Evolutionary conservation across 1,140 invertebrate genomes (phyloP), one percentile per base, ranked within the genome.

Genomic region (Ceratosolen solmsi): DNA sequence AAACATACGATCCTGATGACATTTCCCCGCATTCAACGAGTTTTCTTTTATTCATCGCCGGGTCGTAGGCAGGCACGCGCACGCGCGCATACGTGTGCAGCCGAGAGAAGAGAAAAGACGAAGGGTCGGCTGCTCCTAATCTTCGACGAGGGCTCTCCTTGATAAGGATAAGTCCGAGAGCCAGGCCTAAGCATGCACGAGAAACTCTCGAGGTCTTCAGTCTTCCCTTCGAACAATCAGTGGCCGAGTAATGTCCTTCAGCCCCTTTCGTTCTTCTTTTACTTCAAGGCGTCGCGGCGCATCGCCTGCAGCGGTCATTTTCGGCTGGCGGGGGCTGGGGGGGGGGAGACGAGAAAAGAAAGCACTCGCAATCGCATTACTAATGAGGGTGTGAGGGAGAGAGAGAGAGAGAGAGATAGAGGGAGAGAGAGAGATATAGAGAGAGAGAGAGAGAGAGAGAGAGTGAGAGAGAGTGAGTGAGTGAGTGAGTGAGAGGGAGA

Each of bases 331-430:
- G n/a, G n/a, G n/a, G n/a, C n/a, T n/a, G n/a, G n/a, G n/a, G n/a
- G n/a, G n/a, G n/a, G n/a, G n/a, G 33, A 30, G 58, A 38, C 17
- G n/a, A n/a, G 33, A 38, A 80, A 72, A 70, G 82, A 78, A 80
- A 80, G 76, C 82, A 71, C 72, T 79, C 68, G 82, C 83, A 89
- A 90, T 90, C 85, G 84, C 83, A 89, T 91, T 90, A 89, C 87
- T 88, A 89, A 90, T 90, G 88, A 90, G 87, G 41, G 13, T n/a
- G n/a, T n/a, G n/a, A n/a, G n/a, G n/a, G n/a, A n/a, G n/a, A n/a
- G n/a, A n/a, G n/a, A n/a, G n/a, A n/a, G n/a, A n/a, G n/a, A n/a
- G n/a, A n/a, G n/a, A n/a, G n/a, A n/a, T n/a, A n/a, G n/a, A n/a
- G n/a, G n/a, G n/a, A n/a, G n/a, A n/a, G n/a, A n/a, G n/a, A n/a